phyloP scores from a whole-genome alignment of 2,797 vertebrate genomes.

The Ibycter americanus region DNA sequence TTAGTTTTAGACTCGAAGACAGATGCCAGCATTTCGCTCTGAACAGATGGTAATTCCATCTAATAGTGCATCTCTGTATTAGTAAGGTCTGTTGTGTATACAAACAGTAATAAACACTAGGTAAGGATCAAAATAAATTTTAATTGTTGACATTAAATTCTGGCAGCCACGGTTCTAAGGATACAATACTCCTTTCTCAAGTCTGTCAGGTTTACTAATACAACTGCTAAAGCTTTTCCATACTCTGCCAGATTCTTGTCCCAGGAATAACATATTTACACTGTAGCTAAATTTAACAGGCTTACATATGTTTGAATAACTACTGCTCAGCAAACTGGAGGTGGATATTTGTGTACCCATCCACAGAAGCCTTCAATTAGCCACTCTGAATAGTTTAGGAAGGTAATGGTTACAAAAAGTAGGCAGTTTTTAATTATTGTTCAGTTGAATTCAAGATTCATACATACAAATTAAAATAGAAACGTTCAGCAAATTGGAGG shows the following conservation, averaged over 20 bases:
- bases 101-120: slow-evolving; percentile 90
- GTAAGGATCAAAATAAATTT: slow-evolving; percentile 92
- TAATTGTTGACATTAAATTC: slow-evolving; percentile 90
- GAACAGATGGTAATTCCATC: slow-evolving; percentile 97
- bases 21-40: slow-evolving; percentile 91
- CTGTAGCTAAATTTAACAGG: neutral
- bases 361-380: neutral
- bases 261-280: slow-evolving; percentile 53
- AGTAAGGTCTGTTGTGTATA: slow-evolving; percentile 90
- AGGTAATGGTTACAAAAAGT: neutral
- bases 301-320: slow-evolving; percentile 3
- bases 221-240: slow-evolving; percentile 57
- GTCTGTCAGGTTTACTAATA: slow-evolving; percentile 80
- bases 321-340: neutral
- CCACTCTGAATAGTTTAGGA: neutral
- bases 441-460: neutral
- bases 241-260: slow-evolving; percentile 51
- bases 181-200: slow-evolving; percentile 78
- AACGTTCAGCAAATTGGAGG: neutral
- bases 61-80: slow-evolving; percentile 94
- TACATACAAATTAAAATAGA: neutral
- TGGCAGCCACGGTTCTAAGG: slow-evolving; percentile 80
- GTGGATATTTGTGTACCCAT: neutral
- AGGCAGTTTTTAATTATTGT: neutral
- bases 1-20: slow-evolving; percentile 83